A percentile compares a stretch with the other conserved stretches of the same genome.
phyloP scores from a whole-genome alignment of 2,797 vertebrate species.

The Tarsius wallacei region DNA sequence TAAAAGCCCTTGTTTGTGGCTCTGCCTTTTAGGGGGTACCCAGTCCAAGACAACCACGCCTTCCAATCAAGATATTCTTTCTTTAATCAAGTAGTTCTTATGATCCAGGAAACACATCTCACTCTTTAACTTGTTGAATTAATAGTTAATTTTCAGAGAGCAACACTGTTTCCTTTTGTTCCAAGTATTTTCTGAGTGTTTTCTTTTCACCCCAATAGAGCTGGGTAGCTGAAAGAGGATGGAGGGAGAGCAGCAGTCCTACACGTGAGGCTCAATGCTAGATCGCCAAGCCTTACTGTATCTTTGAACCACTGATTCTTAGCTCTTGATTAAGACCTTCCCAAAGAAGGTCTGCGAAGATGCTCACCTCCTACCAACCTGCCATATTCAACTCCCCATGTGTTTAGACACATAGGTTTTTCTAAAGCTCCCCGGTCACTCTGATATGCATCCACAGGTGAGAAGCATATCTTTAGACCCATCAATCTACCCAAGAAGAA shows the following conservation, averaged over 20 bases:
- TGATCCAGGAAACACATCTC: not conserved
- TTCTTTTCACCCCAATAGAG: not conserved
- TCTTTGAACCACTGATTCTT: not conserved
- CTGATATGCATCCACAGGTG: not conserved
- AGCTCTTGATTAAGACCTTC: conserved; percentile 11
- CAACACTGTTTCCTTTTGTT: not conserved
- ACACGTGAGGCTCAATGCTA: not conserved
- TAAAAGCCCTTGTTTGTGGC: not conserved
- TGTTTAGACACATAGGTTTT: not conserved
- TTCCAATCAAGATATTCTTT: conserved; percentile 16
- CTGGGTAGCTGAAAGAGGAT: not conserved
- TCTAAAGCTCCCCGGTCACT: not conserved
- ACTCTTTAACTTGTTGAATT: not conserved
- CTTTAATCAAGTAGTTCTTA: not conserved
- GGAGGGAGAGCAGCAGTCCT: not conserved
- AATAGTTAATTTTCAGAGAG: not conserved
- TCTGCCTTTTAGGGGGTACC: not conserved
- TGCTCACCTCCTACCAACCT: not conserved
- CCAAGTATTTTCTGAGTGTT: conserved; percentile 11
- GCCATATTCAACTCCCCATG: not conserved
- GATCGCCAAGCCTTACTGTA: not conserved
- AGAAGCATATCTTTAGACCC: not conserved
- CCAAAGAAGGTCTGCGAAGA: not conserved
- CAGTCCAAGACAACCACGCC: not conserved
- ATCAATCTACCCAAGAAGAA: not conserved